phyloP scores from a whole-genome alignment of 2,888 invertebrate genomes.

The Tipula unca region DNA sequence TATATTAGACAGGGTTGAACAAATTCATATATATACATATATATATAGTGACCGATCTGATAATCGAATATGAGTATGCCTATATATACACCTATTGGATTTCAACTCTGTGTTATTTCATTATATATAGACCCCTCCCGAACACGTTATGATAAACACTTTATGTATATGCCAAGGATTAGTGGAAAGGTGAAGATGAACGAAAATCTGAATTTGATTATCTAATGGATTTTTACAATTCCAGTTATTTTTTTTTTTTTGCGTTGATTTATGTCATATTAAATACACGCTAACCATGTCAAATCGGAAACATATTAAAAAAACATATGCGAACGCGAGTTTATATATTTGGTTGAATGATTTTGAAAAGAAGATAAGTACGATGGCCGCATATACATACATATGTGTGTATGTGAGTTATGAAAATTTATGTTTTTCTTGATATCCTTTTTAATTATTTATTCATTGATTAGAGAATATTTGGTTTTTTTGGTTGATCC shows the following conservation, averaged over 20 bases:
- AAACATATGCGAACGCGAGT: not conserved
- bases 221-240: constrained; percentile 14
- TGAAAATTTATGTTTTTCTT: not conserved
- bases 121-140: not conserved
- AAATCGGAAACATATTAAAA: constrained; percentile 15
- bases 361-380: not conserved
- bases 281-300: constrained; percentile 14
- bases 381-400: not conserved
- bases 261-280: constrained; percentile 19
- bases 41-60: not conserved
- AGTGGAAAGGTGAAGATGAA: not conserved
- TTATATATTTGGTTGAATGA: not conserved
- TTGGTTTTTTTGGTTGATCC: not conserved
- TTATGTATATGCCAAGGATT: not conserved
- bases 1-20: not conserved
- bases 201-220: constrained; percentile 17
- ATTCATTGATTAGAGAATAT: not conserved
- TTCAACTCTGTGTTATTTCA: not conserved
- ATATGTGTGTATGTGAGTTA: not conserved
- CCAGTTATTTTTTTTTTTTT: not conserved
- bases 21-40: too few relatives aligned
- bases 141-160: not conserved
- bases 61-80: not conserved
- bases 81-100: not conserved
- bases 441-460: not conserved